phyloP scores from a whole-genome alignment of 2,113 vertebrate genomes.

The Neolamprologus kungweensis region DNA sequence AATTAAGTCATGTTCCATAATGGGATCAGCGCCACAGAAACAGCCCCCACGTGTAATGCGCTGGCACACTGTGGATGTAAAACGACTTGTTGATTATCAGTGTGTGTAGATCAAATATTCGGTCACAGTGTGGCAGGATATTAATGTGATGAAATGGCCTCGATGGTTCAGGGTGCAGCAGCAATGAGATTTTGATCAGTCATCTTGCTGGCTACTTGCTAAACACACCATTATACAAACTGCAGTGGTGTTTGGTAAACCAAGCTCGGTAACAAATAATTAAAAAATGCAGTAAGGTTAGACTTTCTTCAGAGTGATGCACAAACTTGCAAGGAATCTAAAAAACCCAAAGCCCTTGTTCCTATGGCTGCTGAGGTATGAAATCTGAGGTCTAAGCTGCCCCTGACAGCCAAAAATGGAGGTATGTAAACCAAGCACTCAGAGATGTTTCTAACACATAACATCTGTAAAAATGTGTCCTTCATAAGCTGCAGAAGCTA shows the following conservation, averaged over 20 bases:
- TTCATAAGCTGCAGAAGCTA: not conserved
- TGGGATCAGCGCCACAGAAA: not conserved
- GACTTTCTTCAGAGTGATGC: not conserved
- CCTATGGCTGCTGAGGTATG: not conserved
- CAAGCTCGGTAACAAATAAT: not conserved
- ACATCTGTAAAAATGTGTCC: not conserved
- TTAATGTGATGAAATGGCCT: conserved; percentile 7
- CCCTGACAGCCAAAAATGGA: not conserved
- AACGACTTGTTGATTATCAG: conserved; percentile 30
- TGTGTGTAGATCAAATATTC: not conserved
- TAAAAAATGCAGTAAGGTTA: not conserved
- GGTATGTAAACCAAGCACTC: not conserved
- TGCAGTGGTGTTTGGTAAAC: not conserved
- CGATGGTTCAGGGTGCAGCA: not conserved
- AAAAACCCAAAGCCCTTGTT: not conserved
- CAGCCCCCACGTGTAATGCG: not conserved
- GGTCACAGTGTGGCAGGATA: not conserved
- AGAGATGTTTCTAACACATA: not conserved
- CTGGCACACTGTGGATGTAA: conserved; percentile 6
- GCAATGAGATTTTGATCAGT: not conserved
- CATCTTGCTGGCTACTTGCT: not conserved
- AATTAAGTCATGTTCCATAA: conserved; percentile 51
- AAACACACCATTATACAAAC: not conserved
- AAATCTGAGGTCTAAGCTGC: not conserved
- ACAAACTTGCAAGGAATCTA: not conserved